These are phyloP conservation scores for Nasonia vitripennis DNA, from an alignment of 1,140 invertebrate species.

Conservation along the genomic window DNA sequence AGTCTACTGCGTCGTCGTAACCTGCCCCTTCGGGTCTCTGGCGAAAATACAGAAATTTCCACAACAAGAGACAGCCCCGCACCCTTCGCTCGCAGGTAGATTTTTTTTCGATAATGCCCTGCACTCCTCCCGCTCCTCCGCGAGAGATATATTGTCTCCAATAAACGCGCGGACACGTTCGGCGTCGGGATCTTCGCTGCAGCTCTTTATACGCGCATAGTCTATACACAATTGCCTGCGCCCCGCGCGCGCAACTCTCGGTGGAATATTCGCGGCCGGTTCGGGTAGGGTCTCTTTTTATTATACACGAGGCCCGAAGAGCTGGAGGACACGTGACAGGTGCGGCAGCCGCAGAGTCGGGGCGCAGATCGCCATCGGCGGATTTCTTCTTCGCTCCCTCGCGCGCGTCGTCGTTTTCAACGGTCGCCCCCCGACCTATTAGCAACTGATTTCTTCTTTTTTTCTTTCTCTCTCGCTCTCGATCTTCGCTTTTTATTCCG, in stretches of 20 bases:
- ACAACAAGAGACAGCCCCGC: conserved; percentile 61
- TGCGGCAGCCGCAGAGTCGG: conserved; percentile 18
- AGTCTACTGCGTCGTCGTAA: background rate
- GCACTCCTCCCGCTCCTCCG: background rate
- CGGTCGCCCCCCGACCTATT: conserved; percentile 23
- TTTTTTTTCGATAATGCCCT: background rate
- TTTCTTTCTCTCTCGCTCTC: background rate
- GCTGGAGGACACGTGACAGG: conserved; percentile 49
- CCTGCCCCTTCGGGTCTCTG: background rate
- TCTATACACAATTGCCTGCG: background rate
- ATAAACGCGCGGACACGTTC: background rate
- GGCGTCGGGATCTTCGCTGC: background rate
- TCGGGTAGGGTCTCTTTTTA: background rate
- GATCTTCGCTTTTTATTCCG: background rate
- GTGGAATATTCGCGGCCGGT: background rate
- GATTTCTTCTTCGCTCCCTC: conserved; percentile 45
- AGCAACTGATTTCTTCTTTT: conserved; percentile 26
- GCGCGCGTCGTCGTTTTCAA: conserved; percentile 32
- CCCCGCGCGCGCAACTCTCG: background rate
- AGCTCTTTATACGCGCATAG: background rate
- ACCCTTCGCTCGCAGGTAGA: conserved; percentile 7
- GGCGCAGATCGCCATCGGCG: conserved; percentile 32
- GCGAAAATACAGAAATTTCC: conserved; percentile 66
- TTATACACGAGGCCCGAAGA: background rate
- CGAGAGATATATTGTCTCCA: background rate